These are phyloP conservation scores for Yponomeuta cagnagella DNA, from an alignment of 2,888 invertebrate genomes.

Conservation along the genomic window DNA sequence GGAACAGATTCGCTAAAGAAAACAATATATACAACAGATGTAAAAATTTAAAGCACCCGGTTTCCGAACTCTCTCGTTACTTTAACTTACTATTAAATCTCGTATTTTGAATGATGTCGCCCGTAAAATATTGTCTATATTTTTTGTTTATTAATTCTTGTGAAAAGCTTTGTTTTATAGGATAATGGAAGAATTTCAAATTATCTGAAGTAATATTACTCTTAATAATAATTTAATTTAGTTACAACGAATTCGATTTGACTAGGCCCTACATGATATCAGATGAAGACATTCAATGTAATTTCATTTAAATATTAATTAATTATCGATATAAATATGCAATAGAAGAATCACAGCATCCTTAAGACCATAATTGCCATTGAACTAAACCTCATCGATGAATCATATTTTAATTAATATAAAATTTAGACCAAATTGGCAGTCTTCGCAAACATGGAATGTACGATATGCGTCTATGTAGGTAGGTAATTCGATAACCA, in stretches of 20 bases:
- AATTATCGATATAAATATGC: conserved; percentile 68
- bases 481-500: conserved; percentile 59
- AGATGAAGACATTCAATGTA: conserved; percentile 63
- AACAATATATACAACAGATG: conserved; percentile 68
- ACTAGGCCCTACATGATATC: conserved; percentile 71
- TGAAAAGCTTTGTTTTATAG: conserved; percentile 52
- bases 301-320: conserved; percentile 50
- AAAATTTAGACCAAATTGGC: conserved; percentile 76
- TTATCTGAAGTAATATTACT: conserved; percentile 62
- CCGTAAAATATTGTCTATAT: conserved; percentile 63
- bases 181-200: conserved; percentile 67
- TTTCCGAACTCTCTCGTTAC: conserved; percentile 70
- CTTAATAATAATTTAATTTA: conserved; percentile 50
- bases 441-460: conserved; percentile 76
- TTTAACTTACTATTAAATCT: conserved; percentile 69
- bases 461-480: conserved; percentile 75
- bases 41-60: conserved; percentile 74
- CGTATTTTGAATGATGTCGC: conserved; percentile 57
- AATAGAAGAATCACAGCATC: conserved; percentile 76
- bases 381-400: conserved; percentile 71
- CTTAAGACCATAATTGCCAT: conserved; percentile 73
- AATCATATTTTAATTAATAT: conserved; percentile 70
- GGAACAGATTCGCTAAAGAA: conserved; percentile 62
- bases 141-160: conserved; percentile 47
- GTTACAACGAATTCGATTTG: conserved; percentile 71